Conservation (phyloP, 2,888 invertebrate genomes). For the Selenia dentaria region DNA sequence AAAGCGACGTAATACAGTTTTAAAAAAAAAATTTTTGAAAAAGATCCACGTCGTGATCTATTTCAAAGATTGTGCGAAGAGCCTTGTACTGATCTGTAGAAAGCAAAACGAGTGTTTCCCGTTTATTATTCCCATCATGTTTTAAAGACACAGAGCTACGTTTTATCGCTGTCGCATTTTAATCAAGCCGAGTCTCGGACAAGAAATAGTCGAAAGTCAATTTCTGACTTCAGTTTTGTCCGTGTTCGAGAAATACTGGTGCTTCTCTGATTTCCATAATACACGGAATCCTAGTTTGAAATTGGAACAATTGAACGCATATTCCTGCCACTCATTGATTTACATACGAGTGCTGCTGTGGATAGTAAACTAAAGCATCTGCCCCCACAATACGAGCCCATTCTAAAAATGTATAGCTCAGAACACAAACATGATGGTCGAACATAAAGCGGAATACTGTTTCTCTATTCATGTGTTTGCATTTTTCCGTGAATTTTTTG, state of each 20-base stretch:
- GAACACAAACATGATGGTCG: conserved; percentile 18
- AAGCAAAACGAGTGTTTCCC: too few relatives aligned
- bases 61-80: too few relatives aligned
- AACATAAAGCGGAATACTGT: conserved; percentile 15
- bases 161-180: conserved; percentile 7
- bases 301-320: conserved; percentile 19
- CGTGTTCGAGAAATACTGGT: conserved; percentile 15
- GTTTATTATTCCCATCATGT: not conserved
- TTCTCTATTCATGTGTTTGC: too few relatives aligned
- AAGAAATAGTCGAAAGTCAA: conserved; percentile 24
- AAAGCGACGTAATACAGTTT: too few relatives aligned
- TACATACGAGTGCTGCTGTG: conserved; percentile 20
- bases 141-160: not conserved
- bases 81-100: too few relatives aligned
- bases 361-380: conserved; percentile 19
- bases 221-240: conserved; percentile 23
- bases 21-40: too few relatives aligned
- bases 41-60: too few relatives aligned
- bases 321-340: conserved; percentile 14
- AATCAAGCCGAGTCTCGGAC: conserved; percentile 1
- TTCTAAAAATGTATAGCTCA: conserved; percentile 19
- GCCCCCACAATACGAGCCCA: too few relatives aligned
- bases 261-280: conserved; percentile 30
- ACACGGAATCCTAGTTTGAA: conserved; percentile 23
- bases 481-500: too few relatives aligned